phyloP scores from a whole-genome alignment of 2,888 invertebrate genomes.

The Brenthis hecate region DNA sequence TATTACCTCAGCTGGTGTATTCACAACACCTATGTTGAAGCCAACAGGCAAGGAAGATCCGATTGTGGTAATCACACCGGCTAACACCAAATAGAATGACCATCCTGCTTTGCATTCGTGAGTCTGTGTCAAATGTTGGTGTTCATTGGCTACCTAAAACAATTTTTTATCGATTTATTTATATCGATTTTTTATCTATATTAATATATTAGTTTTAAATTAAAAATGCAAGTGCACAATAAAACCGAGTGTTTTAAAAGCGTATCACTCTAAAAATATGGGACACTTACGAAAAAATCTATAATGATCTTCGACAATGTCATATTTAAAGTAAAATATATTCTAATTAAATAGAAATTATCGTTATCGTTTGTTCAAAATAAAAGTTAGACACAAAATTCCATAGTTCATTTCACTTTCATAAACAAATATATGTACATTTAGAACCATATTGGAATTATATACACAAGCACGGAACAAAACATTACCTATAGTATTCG shows the following conservation, averaged over 20 bases:
- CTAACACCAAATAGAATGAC: conserved; percentile 85
- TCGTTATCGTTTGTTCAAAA: no score
- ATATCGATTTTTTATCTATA: not conserved
- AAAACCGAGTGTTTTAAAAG: not conserved
- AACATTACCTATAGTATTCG: no score
- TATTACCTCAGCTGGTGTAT: conserved; percentile 88
- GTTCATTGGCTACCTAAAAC: conserved; percentile 68
- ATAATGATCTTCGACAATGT: conserved; percentile 2
- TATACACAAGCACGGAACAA: no score
- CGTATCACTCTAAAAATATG: not conserved
- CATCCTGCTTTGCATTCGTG: conserved; percentile 78
- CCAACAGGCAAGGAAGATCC: conserved; percentile 92
- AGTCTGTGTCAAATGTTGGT: conserved; percentile 64
- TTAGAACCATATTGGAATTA: no score
- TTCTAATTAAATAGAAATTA: no score
- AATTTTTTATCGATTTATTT: not conserved
- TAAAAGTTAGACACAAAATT: no score
- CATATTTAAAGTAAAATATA: not conserved
- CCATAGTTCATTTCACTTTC: no score
- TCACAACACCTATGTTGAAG: conserved; percentile 93
- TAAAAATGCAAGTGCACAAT: not conserved
- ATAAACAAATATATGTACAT: no score
- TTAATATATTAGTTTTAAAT: not conserved
- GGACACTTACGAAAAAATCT: conserved; percentile 7
- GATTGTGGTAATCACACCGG: conserved; percentile 87